A percentile compares a stretch with the other conserved stretches of the same genome.
These are phyloP conservation scores for Platichthys flesus DNA, from an alignment of 2,113 vertebrate genomes.

Conservation along the genomic window DNA sequence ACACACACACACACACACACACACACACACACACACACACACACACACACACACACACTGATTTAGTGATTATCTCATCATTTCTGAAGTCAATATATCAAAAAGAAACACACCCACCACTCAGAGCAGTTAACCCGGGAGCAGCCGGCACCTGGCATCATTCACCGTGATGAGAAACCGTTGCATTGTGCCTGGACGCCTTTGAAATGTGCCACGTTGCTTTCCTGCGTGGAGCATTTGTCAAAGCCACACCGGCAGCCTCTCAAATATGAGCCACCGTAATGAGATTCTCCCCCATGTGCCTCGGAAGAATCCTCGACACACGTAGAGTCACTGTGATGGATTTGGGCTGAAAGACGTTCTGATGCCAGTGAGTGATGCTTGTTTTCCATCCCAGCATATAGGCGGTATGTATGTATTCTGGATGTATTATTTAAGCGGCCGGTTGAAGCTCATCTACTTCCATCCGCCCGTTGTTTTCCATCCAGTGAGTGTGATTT, in stretches of 20 bases:
- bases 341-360: constrained; percentile 34
- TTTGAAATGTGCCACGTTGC: constrained; percentile 60
- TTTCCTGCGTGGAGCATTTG: constrained; percentile 49
- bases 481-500: constrained; percentile 32
- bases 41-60: neutral
- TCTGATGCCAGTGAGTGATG: constrained; percentile 44
- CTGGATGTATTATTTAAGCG: constrained; percentile 47
- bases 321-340: constrained; percentile 51
- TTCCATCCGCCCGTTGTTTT: constrained; percentile 40
- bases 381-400: constrained; percentile 9
- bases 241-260: constrained; percentile 46
- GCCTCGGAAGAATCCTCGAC: constrained; percentile 40
- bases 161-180: constrained; percentile 46
- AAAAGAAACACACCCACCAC: constrained; percentile 20
- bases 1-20: neutral
- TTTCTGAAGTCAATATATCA: constrained; percentile 32
- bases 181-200: constrained; percentile 46
- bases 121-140: constrained; percentile 33
- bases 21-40: neutral
- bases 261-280: constrained; percentile 49
- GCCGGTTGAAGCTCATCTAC: constrained; percentile 43
- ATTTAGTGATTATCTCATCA: constrained; percentile 46
- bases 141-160: constrained; percentile 35
- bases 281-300: constrained; percentile 51
- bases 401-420: constrained; percentile 31